Evolutionary conservation across 2,888 invertebrate genomes (phyloP), one percentile per base, ranked within the genome.

Genomic region (Arrhopalites spinosus): DNA sequence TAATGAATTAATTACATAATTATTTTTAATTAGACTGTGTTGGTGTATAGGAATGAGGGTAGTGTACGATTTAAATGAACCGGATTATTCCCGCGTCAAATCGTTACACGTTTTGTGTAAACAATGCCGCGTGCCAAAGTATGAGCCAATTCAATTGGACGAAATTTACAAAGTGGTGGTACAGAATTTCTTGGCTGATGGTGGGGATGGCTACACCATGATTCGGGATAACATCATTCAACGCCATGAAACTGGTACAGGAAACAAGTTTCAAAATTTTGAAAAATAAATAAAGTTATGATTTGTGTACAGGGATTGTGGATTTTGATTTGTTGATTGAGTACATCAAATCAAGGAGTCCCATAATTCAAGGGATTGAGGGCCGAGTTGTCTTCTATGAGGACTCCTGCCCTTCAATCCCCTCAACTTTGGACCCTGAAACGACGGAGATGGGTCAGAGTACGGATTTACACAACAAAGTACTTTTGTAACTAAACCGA

Each of bases 171-270:
- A 87, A 45, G 86, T 95, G 30, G 85, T 93, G 3, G 87, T 90
- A 78, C 87, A 89, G 0, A 87, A 89, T 30, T 95, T 91, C 85
- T 83, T 94, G 73, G 86, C 89, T 0, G 86, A 86, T 56, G 95
- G 94, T 0, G 95, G 95, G 0, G 94, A 95, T 85, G 91, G 91
- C 0, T 93, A 88, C 84, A 80, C 78, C 0, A 87, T 89, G 84
- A 86, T 90, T n/a, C 86, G 79, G 45, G 79, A 84, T 7, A 82
- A 83, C 56, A 78, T 82, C 11, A 72, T 83, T 1, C 76, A 81
- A 45, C 84, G 82, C 73, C 85, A 82, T 66, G 84, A 84, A 82
- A 79, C 85, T 13, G 86, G 87, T 86, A 81, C 77, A n/a, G n/a
- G n/a, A n/a, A n/a, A n/a, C n/a, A n/a, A n/a, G n/a, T n/a, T n/a